Conservation (phyloP, 2,113 vertebrate genomes). For the Scalopus aquaticus region DNA sequence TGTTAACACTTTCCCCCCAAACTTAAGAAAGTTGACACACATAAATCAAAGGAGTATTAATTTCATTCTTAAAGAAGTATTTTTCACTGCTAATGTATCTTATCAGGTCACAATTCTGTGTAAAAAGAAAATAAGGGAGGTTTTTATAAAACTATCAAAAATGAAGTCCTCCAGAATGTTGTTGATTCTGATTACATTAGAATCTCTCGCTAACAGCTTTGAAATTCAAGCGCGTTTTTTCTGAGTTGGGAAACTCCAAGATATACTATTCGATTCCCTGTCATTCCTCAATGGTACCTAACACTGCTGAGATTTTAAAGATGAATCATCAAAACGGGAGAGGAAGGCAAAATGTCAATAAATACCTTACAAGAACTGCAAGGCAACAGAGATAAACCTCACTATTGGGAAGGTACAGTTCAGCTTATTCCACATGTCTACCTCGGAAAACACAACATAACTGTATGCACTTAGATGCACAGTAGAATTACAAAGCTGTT, state of each 20-base stretch:
- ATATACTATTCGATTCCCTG: neutral
- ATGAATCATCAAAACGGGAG: constrained; percentile 43
- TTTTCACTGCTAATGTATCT: neutral
- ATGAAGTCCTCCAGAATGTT: neutral
- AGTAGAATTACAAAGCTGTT: neutral
- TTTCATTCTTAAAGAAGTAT: constrained; percentile 17
- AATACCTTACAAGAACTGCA: neutral
- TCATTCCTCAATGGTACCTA: neutral
- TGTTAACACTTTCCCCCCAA: neutral
- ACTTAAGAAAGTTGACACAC: neutral
- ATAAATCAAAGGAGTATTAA: neutral
- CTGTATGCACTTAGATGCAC: neutral
- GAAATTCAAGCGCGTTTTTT: neutral
- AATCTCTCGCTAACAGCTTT: neutral
- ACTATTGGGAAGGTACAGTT: neutral
- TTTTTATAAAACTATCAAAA: constrained; percentile 17
- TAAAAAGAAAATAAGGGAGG: neutral
- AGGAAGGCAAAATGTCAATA: neutral
- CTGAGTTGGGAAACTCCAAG: neutral
- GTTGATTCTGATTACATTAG: constrained; percentile 18
- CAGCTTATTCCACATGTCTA: constrained; percentile 7
- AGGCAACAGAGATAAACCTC: neutral
- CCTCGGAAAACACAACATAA: neutral
- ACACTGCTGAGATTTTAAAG: constrained; percentile 25
- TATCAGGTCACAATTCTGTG: neutral